Percentiles rank a stretch among this genome's conserved stretches.
phyloP scores from a whole-genome alignment of 2,888 invertebrate genomes.

The Mycalesis mineus region DNA sequence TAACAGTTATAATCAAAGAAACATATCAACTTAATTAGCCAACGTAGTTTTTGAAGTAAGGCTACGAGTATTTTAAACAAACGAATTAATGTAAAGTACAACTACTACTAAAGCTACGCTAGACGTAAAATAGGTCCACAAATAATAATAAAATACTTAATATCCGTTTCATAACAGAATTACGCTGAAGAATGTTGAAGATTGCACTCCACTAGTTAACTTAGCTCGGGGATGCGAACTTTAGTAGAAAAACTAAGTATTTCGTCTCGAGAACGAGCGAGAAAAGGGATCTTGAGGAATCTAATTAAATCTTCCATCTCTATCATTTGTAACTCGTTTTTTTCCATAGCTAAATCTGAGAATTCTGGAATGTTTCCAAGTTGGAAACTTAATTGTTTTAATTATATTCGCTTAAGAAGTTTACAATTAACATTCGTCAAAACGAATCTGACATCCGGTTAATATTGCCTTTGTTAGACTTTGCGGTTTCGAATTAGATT shows the following conservation, averaged over 20 bases:
- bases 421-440: constrained; percentile 50
- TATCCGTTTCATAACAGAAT: background rate
- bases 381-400: constrained; percentile 52
- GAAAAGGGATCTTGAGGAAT: constrained; percentile 56
- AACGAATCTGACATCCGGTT: too few relatives aligned
- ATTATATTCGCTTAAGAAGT: constrained; percentile 55
- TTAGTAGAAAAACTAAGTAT: constrained; percentile 26
- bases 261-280: constrained; percentile 45
- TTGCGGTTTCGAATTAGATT: too few relatives aligned
- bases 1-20: too few relatives aligned
- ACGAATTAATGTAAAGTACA: too few relatives aligned
- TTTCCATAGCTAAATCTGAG: constrained; percentile 24
- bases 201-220: background rate
- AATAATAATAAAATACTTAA: background rate
- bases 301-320: constrained; percentile 62
- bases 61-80: too few relatives aligned
- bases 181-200: background rate
- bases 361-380: constrained; percentile 43
- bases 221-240: background rate
- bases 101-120: too few relatives aligned
- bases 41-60: too few relatives aligned
- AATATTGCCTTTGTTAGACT: too few relatives aligned
- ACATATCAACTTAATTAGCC: too few relatives aligned
- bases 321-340: constrained; percentile 49
- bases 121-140: too few relatives aligned